These are phyloP conservation scores for Ditylenchus dipsaci DNA, from an alignment of 1,140 invertebrate genomes.

Conservation along the genomic window DNA sequence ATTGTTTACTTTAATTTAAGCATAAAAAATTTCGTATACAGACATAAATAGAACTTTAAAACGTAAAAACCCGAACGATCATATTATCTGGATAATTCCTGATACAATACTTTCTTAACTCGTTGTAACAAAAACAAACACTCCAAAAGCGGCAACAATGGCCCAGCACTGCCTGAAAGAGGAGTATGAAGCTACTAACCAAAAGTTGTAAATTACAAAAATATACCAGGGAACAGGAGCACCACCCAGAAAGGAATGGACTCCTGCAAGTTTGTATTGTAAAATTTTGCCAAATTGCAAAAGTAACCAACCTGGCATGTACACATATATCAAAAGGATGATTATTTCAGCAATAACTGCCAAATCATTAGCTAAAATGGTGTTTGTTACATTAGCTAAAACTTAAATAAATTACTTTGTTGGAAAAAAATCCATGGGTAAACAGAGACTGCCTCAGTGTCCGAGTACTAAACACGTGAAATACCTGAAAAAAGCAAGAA, in stretches of 20 bases:
- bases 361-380: background rate
- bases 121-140: slow-evolving; percentile 37
- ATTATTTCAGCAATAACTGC: slow-evolving; percentile 34
- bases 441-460: slow-evolving; percentile 39
- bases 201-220: no score
- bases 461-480: slow-evolving; percentile 40
- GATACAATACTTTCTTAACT: slow-evolving; percentile 37
- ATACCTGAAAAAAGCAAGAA: slow-evolving; percentile 4
- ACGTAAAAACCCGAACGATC: background rate
- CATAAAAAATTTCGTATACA: no score
- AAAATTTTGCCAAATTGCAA: background rate
- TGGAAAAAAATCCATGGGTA: slow-evolving; percentile 37
- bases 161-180: slow-evolving; percentile 37
- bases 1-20: no score
- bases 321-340: slow-evolving; percentile 30
- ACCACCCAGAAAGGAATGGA: slow-evolving; percentile 35
- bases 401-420: slow-evolving; percentile 9
- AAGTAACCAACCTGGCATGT: slow-evolving; percentile 28
- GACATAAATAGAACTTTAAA: background rate
- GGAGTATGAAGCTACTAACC: no score
- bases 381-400: background rate
- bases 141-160: slow-evolving; percentile 33
- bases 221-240: slow-evolving; percentile 37
- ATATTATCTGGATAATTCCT: slow-evolving; percentile 10
- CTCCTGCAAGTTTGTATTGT: slow-evolving; percentile 7